Conservation (phyloP, 2,888 invertebrate species). For the Minunthozetes semirufus region DNA sequence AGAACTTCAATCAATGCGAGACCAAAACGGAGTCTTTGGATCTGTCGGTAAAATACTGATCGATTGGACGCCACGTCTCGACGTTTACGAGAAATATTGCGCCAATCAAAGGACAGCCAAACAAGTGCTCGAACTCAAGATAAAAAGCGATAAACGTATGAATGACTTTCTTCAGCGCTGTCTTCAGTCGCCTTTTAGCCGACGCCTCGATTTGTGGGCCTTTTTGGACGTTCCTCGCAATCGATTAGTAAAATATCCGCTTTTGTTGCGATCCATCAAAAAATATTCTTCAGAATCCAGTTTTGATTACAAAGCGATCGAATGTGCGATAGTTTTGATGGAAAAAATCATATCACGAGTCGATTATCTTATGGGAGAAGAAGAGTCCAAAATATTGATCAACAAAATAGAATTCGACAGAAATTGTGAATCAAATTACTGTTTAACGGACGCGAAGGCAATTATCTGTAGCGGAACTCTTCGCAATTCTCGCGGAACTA, state of each 20-base stretch:
- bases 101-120: slow-evolving; percentile 15
- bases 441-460: background rate
- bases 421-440: slow-evolving; percentile 1
- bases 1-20: background rate
- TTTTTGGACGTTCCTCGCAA: slow-evolving; percentile 14
- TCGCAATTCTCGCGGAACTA: slow-evolving; percentile 15
- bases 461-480: slow-evolving; percentile 15
- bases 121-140: slow-evolving; percentile 21
- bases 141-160: slow-evolving; percentile 21
- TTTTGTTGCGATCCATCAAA: background rate
- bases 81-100: slow-evolving; percentile 15
- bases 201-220: slow-evolving; percentile 14
- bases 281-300: slow-evolving; percentile 20
- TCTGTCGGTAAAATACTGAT: slow-evolving; percentile 14
- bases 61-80: slow-evolving; percentile 14
- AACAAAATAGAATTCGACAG: slow-evolving; percentile 14
- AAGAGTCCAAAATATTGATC: slow-evolving; percentile 19
- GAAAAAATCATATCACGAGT: slow-evolving; percentile 22
- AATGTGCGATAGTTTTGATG: slow-evolving; percentile 15
- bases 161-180: slow-evolving; percentile 21
- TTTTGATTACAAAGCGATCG: slow-evolving; percentile 21
- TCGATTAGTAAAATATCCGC: slow-evolving; percentile 29
- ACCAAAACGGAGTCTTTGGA: slow-evolving; percentile 15
- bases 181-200: slow-evolving; percentile 27
- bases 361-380: slow-evolving; percentile 20